Evolutionary conservation across 2,888 invertebrate genomes (phyloP).

Genomic region (Diplazon laetatorius): DNA sequence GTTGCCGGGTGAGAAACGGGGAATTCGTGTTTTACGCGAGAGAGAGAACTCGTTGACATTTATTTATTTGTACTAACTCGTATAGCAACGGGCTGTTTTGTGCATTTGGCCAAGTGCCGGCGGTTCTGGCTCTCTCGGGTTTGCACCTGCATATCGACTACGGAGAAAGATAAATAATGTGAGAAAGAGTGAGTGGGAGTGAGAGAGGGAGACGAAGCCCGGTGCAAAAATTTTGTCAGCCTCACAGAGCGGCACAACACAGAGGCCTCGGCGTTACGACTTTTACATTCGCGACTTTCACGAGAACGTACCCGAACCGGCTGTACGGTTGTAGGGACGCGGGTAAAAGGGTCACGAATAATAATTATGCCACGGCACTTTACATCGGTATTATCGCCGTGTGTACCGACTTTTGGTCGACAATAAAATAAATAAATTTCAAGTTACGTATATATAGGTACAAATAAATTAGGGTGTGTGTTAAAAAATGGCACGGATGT

Average conservation of each 20-base stretch:
- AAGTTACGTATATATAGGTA: too few species aligned
- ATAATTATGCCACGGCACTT: slow-evolving; percentile 13
- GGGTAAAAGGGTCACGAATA: slow-evolving; percentile 35
- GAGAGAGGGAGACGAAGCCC: neutral
- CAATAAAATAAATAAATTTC: slow-evolving; percentile 3
- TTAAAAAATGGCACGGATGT: too few species aligned
- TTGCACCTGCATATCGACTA: slow-evolving; percentile 37
- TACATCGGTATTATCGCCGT: neutral
- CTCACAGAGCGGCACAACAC: neutral
- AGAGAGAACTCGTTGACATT: slow-evolving; percentile 50
- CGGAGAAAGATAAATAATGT: neutral
- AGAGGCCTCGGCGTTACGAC: neutral
- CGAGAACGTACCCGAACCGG: slow-evolving; percentile 23
- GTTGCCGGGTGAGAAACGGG: slow-evolving; percentile 27
- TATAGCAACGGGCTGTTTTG: slow-evolving; percentile 11
- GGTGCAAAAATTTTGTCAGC: slow-evolving; percentile 37
- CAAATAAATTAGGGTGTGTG: too few species aligned
- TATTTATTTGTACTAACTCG: slow-evolving; percentile 39
- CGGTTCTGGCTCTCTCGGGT: slow-evolving; percentile 3
- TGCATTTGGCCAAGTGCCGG: slow-evolving; percentile 20
- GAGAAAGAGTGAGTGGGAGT: too few species aligned
- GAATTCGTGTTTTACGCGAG: slow-evolving; percentile 19
- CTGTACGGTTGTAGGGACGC: slow-evolving; percentile 1
- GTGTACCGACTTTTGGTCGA: neutral
- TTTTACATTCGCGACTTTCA: slow-evolving; percentile 39